Conservation (phyloP, 2,888 invertebrate species). For the Conomelus anceps region DNA sequence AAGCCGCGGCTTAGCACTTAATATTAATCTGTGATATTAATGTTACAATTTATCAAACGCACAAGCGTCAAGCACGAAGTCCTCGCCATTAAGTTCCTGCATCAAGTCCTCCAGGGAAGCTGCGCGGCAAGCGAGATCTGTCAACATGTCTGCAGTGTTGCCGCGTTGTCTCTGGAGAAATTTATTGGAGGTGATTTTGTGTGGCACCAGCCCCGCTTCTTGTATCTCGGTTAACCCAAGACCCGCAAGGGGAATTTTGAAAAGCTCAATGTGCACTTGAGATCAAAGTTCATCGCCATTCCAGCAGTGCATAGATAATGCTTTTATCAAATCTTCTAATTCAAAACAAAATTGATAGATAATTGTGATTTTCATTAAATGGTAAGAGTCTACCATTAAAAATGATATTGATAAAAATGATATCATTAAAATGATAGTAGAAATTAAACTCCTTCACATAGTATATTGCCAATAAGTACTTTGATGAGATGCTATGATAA, state of each 20-base stretch:
- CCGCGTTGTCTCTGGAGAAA: constrained; percentile 8
- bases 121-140: background rate
- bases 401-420: no score
- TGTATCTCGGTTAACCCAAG: background rate
- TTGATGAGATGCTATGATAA: no score
- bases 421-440: no score
- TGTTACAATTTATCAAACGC: background rate
- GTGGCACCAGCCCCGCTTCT: background rate
- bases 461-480: no score
- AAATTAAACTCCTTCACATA: no score
- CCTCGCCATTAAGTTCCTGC: background rate
- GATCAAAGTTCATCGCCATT: background rate
- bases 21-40: background rate
- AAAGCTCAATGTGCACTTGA: background rate
- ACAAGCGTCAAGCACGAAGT: background rate
- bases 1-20: background rate
- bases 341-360: background rate
- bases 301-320: background rate
- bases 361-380: no score
- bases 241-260: background rate
- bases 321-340: background rate
- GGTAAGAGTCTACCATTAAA: no score
- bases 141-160: background rate
- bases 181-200: constrained; percentile 8
- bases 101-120: background rate